Base-by-base conservation (phyloP, 2,888 invertebrate species). In the Drosophila nr. perissopoda region DNA sequence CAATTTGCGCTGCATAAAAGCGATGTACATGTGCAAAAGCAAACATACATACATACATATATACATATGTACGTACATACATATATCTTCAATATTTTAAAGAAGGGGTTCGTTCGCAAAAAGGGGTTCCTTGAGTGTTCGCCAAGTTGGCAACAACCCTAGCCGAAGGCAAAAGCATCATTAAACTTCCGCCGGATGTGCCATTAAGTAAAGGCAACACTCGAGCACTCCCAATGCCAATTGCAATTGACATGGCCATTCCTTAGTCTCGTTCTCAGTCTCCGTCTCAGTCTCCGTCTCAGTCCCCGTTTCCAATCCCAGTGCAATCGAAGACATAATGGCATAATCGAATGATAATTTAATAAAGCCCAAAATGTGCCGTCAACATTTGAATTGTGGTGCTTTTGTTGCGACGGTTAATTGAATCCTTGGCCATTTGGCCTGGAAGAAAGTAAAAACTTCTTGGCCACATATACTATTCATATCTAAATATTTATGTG, bases 261-360 rank as follows among this genome's bases (percentile, higher is more conserved):
- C 40, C 56, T 38, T 56, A 38, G 34, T 38, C n/a, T 13, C 56
- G 13, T 18, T 49, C 4, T 10, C 29, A 8, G 6, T 51, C 16
- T 4, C 18, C 25, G 18, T 46, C 29, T 36, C 25, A 18, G 40
- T 57, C 53, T 49, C 38, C 36, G 40, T 11, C 29, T 38, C 27
- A 25, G 36, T 57, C 49, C 57, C 33, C 40, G 38, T 16, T 27
- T n/a, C 66, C 68, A 69, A 62, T 78, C 75, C 81, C 83, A 74
- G 57, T 81, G 71, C 87, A 88, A 86, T 84, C 79, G 85, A 69
- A 75, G 81, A 88, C 86, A 82, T 89, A 90, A 88, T 88, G 88
- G 81, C 86, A 79, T 90, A 88, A 88, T 90, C 88, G 88, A 90
- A 88, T 88, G 88, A 89, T 88, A 88, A 88, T 88, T 88, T 91